phyloP scores from a whole-genome alignment of 2,113 vertebrate genomes.

The Boulengeromyrus knoepffleri region DNA sequence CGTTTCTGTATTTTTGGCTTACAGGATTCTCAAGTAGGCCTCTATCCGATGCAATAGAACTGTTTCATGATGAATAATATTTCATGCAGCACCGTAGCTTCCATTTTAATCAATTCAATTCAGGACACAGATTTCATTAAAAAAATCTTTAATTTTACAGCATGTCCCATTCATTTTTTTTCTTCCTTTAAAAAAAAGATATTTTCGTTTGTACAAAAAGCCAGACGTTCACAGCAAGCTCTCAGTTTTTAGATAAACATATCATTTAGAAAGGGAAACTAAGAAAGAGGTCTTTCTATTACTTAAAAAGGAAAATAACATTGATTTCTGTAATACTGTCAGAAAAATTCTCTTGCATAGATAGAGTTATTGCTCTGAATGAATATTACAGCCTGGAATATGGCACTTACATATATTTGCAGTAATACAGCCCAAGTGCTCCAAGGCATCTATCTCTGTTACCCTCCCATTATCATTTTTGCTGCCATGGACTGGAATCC shows the following conservation, averaged over 20 bases:
- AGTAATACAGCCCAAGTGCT: neutral
- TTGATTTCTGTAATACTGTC: constrained; percentile 4
- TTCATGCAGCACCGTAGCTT: neutral
- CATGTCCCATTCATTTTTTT: neutral
- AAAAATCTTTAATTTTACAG: constrained; percentile 25
- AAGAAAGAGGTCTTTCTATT: neutral
- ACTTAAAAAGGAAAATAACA: neutral
- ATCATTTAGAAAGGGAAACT: neutral
- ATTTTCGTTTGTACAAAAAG: constrained; percentile 24
- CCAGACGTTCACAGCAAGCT: neutral
- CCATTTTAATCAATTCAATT: neutral
- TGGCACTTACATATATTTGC: neutral
- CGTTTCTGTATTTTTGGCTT: neutral
- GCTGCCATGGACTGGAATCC: neutral
- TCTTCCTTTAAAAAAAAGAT: constrained; percentile 21
- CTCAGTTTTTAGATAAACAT: neutral
- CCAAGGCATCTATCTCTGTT: neutral
- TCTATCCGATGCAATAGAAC: neutral
- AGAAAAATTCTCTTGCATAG: constrained; percentile 23
- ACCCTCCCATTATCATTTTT: neutral
- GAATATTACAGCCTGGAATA: neutral
- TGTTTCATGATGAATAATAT: neutral
- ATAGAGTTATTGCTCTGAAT: constrained; percentile 17
- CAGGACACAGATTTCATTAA: neutral
- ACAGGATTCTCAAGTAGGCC: neutral